A percentile compares a stretch with the other conserved stretches of the same genome.
Conservation (phyloP, 2,113 vertebrate genomes). For the Struthio camelus region DNA sequence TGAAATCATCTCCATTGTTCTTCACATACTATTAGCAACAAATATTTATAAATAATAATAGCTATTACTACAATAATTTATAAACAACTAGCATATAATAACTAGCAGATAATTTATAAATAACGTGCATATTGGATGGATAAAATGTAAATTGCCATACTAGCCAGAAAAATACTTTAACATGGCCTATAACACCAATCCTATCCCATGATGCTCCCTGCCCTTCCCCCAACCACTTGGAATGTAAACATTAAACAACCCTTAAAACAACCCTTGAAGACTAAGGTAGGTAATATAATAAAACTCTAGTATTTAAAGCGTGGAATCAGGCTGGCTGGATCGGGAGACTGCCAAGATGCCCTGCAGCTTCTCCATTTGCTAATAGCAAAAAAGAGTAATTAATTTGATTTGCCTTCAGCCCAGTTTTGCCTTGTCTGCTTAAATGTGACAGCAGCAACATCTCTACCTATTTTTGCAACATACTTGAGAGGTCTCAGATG, state of each 20-base stretch:
- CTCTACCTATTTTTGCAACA: too few relatives aligned
- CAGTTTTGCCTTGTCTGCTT: background rate
- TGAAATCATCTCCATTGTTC: conserved; percentile 12
- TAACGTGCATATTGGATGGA: background rate
- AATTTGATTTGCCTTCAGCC: background rate
- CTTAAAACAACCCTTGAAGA: background rate
- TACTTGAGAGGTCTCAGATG: background rate
- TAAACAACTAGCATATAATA: background rate
- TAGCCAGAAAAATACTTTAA: background rate
- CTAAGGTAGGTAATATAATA: background rate
- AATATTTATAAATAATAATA: too few relatives aligned
- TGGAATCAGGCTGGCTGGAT: background rate
- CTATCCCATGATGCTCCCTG: background rate
- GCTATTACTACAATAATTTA: too few relatives aligned
- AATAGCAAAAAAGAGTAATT: background rate
- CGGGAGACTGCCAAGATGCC: background rate
- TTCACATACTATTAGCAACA: background rate
- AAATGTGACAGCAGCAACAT: background rate
- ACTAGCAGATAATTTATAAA: background rate
- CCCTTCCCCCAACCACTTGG: background rate
- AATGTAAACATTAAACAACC: background rate
- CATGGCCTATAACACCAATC: background rate
- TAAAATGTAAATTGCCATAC: background rate
- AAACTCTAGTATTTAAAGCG: background rate
- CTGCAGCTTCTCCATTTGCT: background rate